Base-by-base conservation (phyloP, 2,113 vertebrate genomes). In the Microtus montanus region DNA sequence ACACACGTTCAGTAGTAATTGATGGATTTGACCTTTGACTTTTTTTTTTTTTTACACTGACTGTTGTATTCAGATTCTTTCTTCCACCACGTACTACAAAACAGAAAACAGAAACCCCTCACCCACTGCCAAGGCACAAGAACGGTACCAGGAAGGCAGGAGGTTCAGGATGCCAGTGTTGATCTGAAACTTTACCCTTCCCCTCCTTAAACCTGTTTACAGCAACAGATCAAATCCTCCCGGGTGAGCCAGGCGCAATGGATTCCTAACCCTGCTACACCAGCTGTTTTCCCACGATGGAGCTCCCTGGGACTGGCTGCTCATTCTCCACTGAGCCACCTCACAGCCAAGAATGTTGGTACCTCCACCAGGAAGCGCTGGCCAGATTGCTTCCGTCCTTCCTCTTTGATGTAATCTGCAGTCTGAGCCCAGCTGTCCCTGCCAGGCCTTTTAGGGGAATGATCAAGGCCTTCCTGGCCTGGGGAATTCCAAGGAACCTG, bases 381-480 rank as follows among this genome's bases (percentile, higher is more conserved):
- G 64, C 93, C 0, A 3, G 26, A 64, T 82, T 33, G 71, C 73
- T 93, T 97, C 94, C 95, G 88, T 96, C 54, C 3, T 15, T 96
- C 47, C 3, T 15, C 93, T 96, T 96, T 92, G 85, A 96, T 64
- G 97, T 58, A 49, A 77, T 85, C 61, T 58, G n/a, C 49, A 41
- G 35, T 80, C 70, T 12, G 14, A 44, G 49, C 49, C 61, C 77
- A 49, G 35, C 77, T 26, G 9, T 75, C 77, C 61, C 63, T 91
- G 17, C 73, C 88, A 49, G 93, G 80, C 97, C 97, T 97, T 97
- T 93, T 97, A 97, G 97, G 97, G 97, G 11, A 94, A 96, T 95
- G 73, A 24, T 33, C 70, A 8, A 88, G 77, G 44, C 4, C 49
- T 78, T 35, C 66, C 7, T 19, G 3, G 84, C 58, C 54, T 10